These are phyloP conservation scores for Neocrepidodera transversa DNA, from an alignment of 2,888 invertebrate genomes.

Conservation along the genomic window DNA sequence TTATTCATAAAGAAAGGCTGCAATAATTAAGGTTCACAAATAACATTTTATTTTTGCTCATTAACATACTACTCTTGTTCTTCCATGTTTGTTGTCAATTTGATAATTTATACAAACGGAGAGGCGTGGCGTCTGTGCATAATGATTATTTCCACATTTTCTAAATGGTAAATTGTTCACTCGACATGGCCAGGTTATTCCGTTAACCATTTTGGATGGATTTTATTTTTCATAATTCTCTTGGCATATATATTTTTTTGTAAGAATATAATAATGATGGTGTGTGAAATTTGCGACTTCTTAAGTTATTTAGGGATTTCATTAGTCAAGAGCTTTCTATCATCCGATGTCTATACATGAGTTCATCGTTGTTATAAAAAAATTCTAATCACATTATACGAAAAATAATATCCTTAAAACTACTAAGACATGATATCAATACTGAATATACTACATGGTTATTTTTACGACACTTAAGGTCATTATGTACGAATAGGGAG, in stretches of 20 bases:
- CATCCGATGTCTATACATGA: conserved; percentile 11
- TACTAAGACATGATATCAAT: conserved; percentile 2
- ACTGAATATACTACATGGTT: conserved; percentile 1
- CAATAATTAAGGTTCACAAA: conserved; percentile 1
- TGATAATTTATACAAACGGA: not conserved
- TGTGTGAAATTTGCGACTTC: too few species aligned
- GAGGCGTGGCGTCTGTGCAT: not conserved
- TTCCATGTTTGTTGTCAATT: not conserved
- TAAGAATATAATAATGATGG: too few species aligned
- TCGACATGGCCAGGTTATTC: too few species aligned
- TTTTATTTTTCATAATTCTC: too few species aligned
- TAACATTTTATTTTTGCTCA: not conserved
- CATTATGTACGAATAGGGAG: not conserved
- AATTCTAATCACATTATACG: conserved; percentile 23
- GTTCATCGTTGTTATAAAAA: conserved; percentile 10
- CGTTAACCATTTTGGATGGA: too few species aligned
- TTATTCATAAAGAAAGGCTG: conserved; percentile 5
- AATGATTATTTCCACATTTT: not conserved
- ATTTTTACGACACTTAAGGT: conserved; percentile 8
- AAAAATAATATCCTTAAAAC: conserved; percentile 17
- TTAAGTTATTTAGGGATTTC: conserved; percentile 15
- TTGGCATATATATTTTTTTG: too few species aligned
- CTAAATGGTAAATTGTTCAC: too few species aligned
- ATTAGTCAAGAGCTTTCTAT: conserved; percentile 23
- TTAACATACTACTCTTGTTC: not conserved